These are phyloP conservation scores for honey bee (Apis mellifera) DNA, from an alignment of 1,140 invertebrate genomes.

Conservation along the genomic window DNA sequence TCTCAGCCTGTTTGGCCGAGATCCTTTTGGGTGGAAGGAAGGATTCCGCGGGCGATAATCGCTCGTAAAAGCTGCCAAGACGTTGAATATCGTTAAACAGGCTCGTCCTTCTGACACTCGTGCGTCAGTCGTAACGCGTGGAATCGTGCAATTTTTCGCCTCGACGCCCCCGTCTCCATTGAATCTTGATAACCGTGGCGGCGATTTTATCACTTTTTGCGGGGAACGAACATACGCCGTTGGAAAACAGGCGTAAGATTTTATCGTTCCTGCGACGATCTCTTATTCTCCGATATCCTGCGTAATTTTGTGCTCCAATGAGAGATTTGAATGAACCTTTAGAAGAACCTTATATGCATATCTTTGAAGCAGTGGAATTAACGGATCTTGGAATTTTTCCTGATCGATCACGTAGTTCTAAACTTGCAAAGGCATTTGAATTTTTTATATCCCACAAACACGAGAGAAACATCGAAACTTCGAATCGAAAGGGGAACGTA, in stretches of 20 bases:
- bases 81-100: slow-evolving; percentile 54
- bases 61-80: slow-evolving; percentile 75
- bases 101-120: slow-evolving; percentile 40
- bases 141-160: slow-evolving; percentile 52
- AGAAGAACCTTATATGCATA: too few relatives aligned
- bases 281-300: background rate
- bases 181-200: slow-evolving; percentile 30
- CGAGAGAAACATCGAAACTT: background rate
- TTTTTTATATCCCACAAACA: background rate
- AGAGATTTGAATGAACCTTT: too few relatives aligned
- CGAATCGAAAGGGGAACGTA: background rate
- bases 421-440: background rate
- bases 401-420: too few relatives aligned
- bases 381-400: too few relatives aligned
- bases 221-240: background rate
- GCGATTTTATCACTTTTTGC: slow-evolving; percentile 47
- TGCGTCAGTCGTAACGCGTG: slow-evolving; percentile 44
- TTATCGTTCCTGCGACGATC: background rate
- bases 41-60: slow-evolving; percentile 74
- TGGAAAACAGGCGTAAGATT: background rate
- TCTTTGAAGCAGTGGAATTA: too few relatives aligned
- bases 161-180: slow-evolving; percentile 22
- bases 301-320: too few relatives aligned
- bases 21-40: slow-evolving; percentile 50
- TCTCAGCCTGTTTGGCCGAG: slow-evolving; percentile 71